Evolutionary conservation across 2,888 invertebrate species (phyloP).

Genomic region (Eupithecia subumbrata): DNA sequence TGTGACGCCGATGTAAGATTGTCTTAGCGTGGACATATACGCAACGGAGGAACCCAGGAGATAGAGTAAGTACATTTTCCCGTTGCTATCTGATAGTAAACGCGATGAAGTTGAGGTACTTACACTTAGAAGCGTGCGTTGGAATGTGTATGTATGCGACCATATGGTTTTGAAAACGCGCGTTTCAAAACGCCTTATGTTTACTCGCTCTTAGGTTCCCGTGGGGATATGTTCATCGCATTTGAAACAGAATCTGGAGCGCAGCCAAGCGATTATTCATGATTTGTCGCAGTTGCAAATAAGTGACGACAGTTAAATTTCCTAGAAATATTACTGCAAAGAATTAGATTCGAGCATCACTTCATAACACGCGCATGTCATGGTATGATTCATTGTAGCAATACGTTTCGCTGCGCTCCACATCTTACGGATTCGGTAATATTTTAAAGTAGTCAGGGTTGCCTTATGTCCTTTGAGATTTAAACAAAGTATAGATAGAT

Average conservation of each 20-base stretch:
- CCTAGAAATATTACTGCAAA: conserved; percentile 5
- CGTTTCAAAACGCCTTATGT: background rate
- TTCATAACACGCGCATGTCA: conserved; percentile 1
- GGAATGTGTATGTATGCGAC: background rate
- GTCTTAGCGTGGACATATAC: conserved; percentile 16
- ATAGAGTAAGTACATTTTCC: background rate
- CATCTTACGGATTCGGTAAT: conserved; percentile 18
- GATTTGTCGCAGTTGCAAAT: conserved; percentile 19
- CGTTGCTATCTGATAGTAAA: background rate
- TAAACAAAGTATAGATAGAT: conserved; percentile 35
- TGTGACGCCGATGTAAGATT: conserved; percentile 27
- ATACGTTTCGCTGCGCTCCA: conserved; percentile 26
- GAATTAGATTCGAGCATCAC: conserved; percentile 2
- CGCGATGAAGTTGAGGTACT: background rate
- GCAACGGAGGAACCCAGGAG: background rate
- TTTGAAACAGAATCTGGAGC: conserved; percentile 1
- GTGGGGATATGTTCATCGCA: conserved; percentile 8
- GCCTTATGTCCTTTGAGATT: conserved; percentile 54
- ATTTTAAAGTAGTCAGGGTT: conserved; percentile 51
- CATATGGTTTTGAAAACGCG: background rate
- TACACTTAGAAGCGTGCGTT: background rate
- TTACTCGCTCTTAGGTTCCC: background rate
- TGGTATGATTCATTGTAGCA: conserved; percentile 9
- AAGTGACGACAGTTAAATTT: background rate
- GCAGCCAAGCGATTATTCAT: background rate